phyloP scores from a whole-genome alignment of 1,140 invertebrate genomes.

The Agrypnia vestita region DNA sequence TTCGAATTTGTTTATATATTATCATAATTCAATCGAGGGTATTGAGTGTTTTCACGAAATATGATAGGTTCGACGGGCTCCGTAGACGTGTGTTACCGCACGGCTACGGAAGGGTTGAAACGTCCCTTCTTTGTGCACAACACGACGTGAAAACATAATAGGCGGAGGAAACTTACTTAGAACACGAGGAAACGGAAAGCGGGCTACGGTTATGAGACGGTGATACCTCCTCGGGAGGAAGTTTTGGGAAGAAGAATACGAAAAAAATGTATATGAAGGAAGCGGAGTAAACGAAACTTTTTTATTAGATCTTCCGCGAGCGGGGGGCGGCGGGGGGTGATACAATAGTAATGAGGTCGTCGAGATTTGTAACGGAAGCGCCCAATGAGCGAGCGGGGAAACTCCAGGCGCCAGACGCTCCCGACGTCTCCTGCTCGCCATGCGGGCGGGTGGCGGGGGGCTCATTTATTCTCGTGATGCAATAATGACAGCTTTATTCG shows the following conservation, averaged over 20 bases:
- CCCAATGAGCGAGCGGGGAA: conserved; percentile 53
- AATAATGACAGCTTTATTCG: conserved; percentile 41
- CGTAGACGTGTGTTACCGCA: too few relatives aligned
- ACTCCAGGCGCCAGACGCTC: conserved; percentile 48
- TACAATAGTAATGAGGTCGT: conserved; percentile 56
- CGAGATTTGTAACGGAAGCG: conserved; percentile 58
- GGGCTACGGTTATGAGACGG: conserved; percentile 45
- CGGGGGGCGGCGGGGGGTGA: conserved; percentile 19
- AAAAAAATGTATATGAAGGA: conserved; percentile 55
- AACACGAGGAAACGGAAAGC: conserved; percentile 30
- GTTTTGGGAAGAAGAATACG: conserved; percentile 41
- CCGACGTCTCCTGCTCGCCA: conserved; percentile 25
- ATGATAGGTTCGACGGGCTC: too few relatives aligned
- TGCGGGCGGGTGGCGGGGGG: conserved; percentile 40
- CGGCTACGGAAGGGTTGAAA: too few relatives aligned
- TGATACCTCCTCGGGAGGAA: conserved; percentile 46
- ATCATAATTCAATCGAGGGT: too few relatives aligned
- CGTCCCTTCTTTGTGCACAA: conserved; percentile 19
- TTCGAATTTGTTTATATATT: too few relatives aligned
- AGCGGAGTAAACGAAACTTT: conserved; percentile 56
- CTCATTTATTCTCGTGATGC: conserved; percentile 47
- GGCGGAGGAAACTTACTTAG: conserved; percentile 29
- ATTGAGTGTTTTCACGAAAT: too few relatives aligned
- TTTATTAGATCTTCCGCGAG: conserved; percentile 52
- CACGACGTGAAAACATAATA: conserved; percentile 44